Evolutionary conservation across 2,113 vertebrate genomes (phyloP).

Genomic region (Elephantulus edwardii): DNA sequence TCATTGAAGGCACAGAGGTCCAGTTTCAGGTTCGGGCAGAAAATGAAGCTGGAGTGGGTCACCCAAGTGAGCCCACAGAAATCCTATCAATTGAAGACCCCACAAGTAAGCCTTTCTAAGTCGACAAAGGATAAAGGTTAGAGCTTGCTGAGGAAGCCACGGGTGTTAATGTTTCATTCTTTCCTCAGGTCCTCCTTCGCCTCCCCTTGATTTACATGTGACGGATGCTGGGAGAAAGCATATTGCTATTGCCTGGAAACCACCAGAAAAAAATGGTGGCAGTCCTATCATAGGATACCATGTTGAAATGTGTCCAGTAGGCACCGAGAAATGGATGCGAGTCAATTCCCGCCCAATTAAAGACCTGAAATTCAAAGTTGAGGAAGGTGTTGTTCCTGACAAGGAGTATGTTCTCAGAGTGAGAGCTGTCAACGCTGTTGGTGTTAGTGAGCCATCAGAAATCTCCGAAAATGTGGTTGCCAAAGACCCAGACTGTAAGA

Average conservation of each 20-base stretch:
- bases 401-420: constrained; percentile 96
- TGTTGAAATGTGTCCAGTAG: constrained; percentile 95
- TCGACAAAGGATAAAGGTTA: not conserved
- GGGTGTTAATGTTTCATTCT: constrained; percentile 20
- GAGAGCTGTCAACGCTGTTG: constrained; percentile 94
- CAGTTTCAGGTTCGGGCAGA: constrained; percentile 99
- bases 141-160: not conserved
- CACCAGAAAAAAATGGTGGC: constrained; percentile 94
- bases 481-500: constrained; percentile 98
- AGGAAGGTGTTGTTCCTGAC: constrained; percentile 95
- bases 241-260: constrained; percentile 95
- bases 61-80: constrained; percentile 96
- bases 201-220: constrained; percentile 92
- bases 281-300: constrained; percentile 96
- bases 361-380: constrained; percentile 93
- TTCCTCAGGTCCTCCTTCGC: constrained; percentile 91
- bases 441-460: constrained; percentile 95
- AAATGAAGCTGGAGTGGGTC: constrained; percentile 97
- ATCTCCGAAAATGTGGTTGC: constrained; percentile 95
- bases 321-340: constrained; percentile 97
- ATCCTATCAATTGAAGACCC: constrained; percentile 93
- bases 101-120: constrained; percentile 86
- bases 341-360: constrained; percentile 96
- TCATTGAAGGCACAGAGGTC: constrained; percentile 97
- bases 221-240: constrained; percentile 94